Evolutionary conservation across 1,140 invertebrate genomes (phyloP).

Genomic region (Eumeta japonica): DNA sequence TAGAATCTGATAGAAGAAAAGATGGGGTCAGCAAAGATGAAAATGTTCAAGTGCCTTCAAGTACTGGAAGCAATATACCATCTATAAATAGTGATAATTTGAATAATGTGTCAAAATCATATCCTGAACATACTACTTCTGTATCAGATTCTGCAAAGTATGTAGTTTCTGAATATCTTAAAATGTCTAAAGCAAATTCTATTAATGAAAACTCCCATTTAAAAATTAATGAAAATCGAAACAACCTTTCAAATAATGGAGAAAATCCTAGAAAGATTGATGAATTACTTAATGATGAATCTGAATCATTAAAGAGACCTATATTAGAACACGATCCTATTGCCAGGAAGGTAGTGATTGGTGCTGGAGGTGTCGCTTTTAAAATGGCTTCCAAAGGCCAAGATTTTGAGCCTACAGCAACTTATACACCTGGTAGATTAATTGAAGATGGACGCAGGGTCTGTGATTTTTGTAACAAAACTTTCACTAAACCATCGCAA

Average conservation of each 20-base stretch:
- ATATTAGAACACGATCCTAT: conserved; percentile 40
- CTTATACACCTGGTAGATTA: conserved; percentile 53
- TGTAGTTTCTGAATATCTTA: conserved; percentile 63
- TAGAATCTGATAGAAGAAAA: not conserved
- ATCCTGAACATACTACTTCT: conserved; percentile 8
- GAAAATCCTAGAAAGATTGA: conserved; percentile 33
- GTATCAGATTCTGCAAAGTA: conserved; percentile 58
- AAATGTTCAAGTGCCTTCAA: too few relatives aligned
- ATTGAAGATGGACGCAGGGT: conserved; percentile 78
- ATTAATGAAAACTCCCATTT: conserved; percentile 34
- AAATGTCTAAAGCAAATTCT: conserved; percentile 60
- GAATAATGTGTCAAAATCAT: conserved; percentile 9
- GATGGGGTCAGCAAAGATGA: not conserved
- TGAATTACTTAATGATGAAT: conserved; percentile 23
- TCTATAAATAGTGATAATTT: not conserved
- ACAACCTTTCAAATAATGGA: conserved; percentile 23
- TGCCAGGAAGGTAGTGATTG: conserved; percentile 54
- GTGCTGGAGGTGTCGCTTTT: conserved; percentile 51
- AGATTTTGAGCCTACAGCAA: conserved; percentile 35
- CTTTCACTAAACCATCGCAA: conserved; percentile 87
- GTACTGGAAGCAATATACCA: too few relatives aligned
- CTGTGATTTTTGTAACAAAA: conserved; percentile 87
- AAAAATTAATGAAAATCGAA: conserved; percentile 27
- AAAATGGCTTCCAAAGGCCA: conserved; percentile 45
- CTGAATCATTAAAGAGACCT: conserved; percentile 28